Evolutionary conservation across 2,888 invertebrate genomes (phyloP), one percentile per base, ranked within the genome.

Genomic region (Cordilura impudica): DNA sequence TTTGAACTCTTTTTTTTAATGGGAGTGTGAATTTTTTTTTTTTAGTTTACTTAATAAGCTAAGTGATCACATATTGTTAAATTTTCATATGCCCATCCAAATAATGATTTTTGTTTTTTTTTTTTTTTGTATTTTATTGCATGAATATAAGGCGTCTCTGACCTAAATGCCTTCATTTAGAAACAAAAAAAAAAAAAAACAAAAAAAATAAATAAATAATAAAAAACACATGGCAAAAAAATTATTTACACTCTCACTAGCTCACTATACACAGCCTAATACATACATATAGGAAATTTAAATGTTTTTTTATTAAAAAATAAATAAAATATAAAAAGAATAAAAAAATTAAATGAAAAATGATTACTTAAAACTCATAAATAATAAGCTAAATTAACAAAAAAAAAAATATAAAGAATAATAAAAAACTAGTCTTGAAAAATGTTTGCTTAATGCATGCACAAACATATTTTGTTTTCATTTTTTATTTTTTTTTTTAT

Each of bases 151-250:
- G 73, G 73, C 78, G 65, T 70, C 73, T 78, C 58, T 66, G 78
- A 78, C 78, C 78, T 56, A 73, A 70, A 78, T 78, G 74, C 78
- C 78, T 74, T 73, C 73, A 78, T 78, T 78, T 78, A 78, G 78
- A 65, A 74, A 49, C 56, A 51, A 56, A 35, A 54, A 65, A 56
- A 65, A 10, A 54, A 47, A 23, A 21, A 12, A 21, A 3, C 2
- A 43, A 23, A 39, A 23, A 56, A 66, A 69, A 51, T 51, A 60
- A 49, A 21, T 23, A 60, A 49, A n/a, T n/a, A n/a, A n/a, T n/a
- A n/a, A n/a, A n/a, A n/a, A n/a, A n/a, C n/a, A n/a, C n/a, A n/a
- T n/a, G n/a, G n/a, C n/a, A n/a, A 39, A n/a, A 39, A 26, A 26
- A 39, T 39, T 39, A 39, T 39, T 39, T 31, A 73, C 67, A 67